Percentiles rank a stretch among this genome's conserved stretches.
Conservation (phyloP, 2,113 vertebrate species). For the Amphiprion percula region DNA sequence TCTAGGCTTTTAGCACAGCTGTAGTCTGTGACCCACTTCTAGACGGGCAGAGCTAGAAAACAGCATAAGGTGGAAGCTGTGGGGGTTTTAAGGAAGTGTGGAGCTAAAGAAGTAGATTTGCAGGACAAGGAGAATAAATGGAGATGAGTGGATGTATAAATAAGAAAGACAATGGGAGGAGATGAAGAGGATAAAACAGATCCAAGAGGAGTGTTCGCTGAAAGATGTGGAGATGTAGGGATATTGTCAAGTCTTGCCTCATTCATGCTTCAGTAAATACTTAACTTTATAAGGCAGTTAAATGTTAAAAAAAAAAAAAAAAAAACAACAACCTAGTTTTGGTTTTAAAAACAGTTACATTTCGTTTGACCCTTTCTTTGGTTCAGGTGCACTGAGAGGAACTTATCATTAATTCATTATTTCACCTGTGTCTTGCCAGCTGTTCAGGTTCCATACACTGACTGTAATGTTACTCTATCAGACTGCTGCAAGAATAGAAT, state of each 20-base stretch:
- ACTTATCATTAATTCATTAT: neutral
- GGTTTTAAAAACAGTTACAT: neutral
- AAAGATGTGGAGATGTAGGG: too few species aligned
- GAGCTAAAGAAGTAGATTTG: slow-evolving; percentile 6
- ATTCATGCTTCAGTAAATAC: too few species aligned
- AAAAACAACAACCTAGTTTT: neutral
- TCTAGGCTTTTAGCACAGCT: slow-evolving; percentile 75
- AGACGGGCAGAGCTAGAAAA: slow-evolving; percentile 33
- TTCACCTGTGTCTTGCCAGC: too few species aligned
- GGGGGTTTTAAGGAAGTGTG: neutral
- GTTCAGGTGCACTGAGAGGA: neutral
- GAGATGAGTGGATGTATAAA: neutral
- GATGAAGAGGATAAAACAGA: neutral
- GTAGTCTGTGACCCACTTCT: slow-evolving; percentile 81
- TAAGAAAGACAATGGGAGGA: neutral
- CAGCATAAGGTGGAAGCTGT: slow-evolving; percentile 32
- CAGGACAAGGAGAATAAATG: neutral
- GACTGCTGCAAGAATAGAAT: too few species aligned
- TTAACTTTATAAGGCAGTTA: too few species aligned
- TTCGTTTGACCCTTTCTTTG: neutral
- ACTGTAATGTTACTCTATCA: too few species aligned
- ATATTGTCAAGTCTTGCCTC: too few species aligned
- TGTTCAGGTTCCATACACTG: neutral
- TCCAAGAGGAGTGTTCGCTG: neutral
- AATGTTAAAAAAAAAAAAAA: neutral